Evolutionary conservation across 2,797 vertebrate genomes (phyloP).

Genomic region (Catostomus latipinnis): DNA sequence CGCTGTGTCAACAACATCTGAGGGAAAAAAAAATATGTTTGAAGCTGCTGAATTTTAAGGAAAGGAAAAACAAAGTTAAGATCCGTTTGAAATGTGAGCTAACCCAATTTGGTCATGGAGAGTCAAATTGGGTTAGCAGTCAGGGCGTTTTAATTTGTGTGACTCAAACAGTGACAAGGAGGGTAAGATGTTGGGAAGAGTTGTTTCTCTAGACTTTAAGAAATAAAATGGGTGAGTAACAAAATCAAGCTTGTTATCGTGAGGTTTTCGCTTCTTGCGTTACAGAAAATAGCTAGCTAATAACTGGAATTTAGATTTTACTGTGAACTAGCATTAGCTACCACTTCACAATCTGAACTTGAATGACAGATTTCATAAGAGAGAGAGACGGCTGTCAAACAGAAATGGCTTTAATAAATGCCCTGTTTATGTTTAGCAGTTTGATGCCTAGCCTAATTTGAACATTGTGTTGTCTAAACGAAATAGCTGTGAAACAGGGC

Average conservation of each 20-base stretch:
- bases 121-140: constrained; percentile 54
- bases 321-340: not conserved
- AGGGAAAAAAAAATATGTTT: constrained; percentile 18
- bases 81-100: constrained; percentile 42
- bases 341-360: not conserved
- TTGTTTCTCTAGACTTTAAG: constrained; percentile 1
- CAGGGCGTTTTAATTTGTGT: constrained; percentile 46
- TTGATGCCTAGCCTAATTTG: not conserved
- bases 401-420: not conserved
- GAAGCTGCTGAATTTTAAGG: constrained; percentile 23
- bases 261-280: not conserved
- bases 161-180: constrained; percentile 14
- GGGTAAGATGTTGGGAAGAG: constrained; percentile 7
- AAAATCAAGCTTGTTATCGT: constrained; percentile 8
- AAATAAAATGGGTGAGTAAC: constrained; percentile 4
- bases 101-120: constrained; percentile 49
- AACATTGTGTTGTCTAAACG: not conserved
- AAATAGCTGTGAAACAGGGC: not conserved
- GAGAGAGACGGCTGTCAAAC: not conserved
- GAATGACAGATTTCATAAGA: not conserved
- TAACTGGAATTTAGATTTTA: constrained; percentile 9
- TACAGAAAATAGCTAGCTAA: not conserved
- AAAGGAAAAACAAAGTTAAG: constrained; percentile 47
- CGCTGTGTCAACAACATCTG: constrained; percentile 24
- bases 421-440: not conserved